Evolutionary conservation across 1,140 invertebrate species (phyloP), one percentile per base, ranked within the genome.

Genomic region (Whitmania pigra): DNA sequence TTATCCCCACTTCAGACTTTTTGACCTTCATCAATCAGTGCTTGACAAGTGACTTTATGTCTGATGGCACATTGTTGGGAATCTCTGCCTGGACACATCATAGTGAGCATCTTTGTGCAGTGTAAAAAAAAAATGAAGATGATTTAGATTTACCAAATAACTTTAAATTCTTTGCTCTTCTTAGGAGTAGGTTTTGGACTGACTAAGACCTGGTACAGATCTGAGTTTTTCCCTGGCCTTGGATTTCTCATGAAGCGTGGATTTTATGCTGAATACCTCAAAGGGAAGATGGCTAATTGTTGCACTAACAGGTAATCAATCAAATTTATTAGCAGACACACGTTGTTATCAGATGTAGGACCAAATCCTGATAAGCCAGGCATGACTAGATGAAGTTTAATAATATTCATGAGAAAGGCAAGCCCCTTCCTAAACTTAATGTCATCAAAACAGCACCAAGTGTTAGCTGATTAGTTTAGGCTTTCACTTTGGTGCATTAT

Each of bases 1-100:
- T 84, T 22, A 78, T 85, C 13, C 72, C 85, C 43, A 78, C 83
- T 22, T 82, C 83, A 31, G 84, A 85, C 77, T 85, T 84, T 75
- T 75, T 86, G 7, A 81, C 78, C 72, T 85, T 82, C 76, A 78
- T 84, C 77, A 81, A 81, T 6, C 81, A 83, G 74, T 76, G 81
- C 53, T 72, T 83, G n/a, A 76, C 78, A 9, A 63, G 22, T 20
- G 71, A 81, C 17, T 67, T 84, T 2, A 77, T 81, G 18, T 75
- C 74, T 60, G 84, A 85, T 76, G 71, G 75, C 29, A 77, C 82
- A 11, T 72, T 86, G 36, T 66, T 81, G 43, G 81, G 80, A 18
- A 77, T 84, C 11, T 84, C 83, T 43, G 80, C 83, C 9, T 85
- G 82, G 80, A 85, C 85, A 76, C 79, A 82, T 54, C 85, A 85